Evolutionary conservation across 2,113 vertebrate species (phyloP).

Genomic region (Polypterus bichir): DNA sequence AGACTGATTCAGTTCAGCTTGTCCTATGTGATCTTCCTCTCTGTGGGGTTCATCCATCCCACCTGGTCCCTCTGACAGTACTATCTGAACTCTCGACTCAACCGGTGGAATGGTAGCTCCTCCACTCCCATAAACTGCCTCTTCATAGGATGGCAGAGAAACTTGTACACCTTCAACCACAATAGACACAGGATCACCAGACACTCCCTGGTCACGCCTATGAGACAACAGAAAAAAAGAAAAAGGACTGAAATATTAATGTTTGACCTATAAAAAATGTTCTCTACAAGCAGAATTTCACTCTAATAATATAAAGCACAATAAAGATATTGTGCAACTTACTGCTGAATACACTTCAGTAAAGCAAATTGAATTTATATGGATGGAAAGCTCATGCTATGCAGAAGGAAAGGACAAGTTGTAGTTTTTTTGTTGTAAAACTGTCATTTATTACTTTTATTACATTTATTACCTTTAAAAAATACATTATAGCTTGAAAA

Average conservation of each 20-base stretch:
- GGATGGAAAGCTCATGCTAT: no score
- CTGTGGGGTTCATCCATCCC: slow-evolving; percentile 44
- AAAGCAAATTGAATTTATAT: no score
- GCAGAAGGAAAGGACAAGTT: no score
- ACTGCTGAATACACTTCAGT: no score
- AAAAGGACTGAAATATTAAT: neutral
- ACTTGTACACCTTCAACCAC: slow-evolving; percentile 94
- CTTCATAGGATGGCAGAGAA: slow-evolving; percentile 86
- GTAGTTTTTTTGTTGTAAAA: no score
- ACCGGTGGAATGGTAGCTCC: slow-evolving; percentile 60
- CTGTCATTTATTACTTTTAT: no score
- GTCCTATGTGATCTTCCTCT: slow-evolving; percentile 50
- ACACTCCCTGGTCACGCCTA: slow-evolving; percentile 86
- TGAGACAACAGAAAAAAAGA: slow-evolving; percentile 7
- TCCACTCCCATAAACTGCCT: slow-evolving; percentile 84
- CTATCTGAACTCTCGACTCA: slow-evolving; percentile 80
- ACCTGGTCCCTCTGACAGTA: slow-evolving; percentile 71
- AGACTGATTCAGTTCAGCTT: slow-evolving; percentile 60
- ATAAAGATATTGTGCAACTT: no score
- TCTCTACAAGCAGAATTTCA: no score
- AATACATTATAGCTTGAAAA: no score
- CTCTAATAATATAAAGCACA: no score
- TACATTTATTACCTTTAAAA: no score
- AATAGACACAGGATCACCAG: slow-evolving; percentile 80
- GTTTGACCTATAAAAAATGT: no score